Base-by-base conservation (phyloP, 2,888 invertebrate genomes). In the Drosophila imparisetae region DNA sequence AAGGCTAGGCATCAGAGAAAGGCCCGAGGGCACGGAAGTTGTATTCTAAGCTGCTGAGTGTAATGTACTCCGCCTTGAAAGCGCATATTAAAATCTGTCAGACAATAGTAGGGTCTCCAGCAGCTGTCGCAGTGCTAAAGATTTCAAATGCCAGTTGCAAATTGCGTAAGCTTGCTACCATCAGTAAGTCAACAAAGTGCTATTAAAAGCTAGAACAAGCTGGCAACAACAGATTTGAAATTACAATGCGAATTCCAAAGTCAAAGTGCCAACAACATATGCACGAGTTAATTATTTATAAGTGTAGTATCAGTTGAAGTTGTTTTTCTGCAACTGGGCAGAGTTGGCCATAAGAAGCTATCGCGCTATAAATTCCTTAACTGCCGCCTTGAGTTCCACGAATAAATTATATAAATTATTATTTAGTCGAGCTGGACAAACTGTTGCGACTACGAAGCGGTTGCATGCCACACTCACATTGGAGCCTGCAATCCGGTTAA, bases 381-480 rank as follows among this genome's bases (percentile, higher is more conserved):
- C 55, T 66, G 66, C 53, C 50, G 53, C 32, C 66, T 54, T 69
- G 52, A 76, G 72, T 78, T 81, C 75, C 67, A 64, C 49, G 75
- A 57, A 73, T 86, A 87, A 87, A 89, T 89, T 89, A 87, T 80
- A 89, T 81, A 85, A 89, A 89, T 87, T 87, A 86, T 87, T 87
- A 83, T 85, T 85, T 80, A 76, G 75, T 58, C 61, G 59, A 59
- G 65, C 61, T 58, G 64, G 49, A 29, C 45, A 27, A 49, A 49
- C 49, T 18, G 40, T 21, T n/a, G 53, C 27, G 40, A 21, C 65
- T 32, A 5, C 32, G 38, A 29, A 30, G 48, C 53, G 66, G 71
- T 40, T 60, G 69, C 73, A 66, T 66, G 62, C 69, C 69, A 53
- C 62, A 71, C 54, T 63, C 40, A n/a, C 18, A 29, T 29, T 59